Base-by-base conservation (phyloP, 1,140 invertebrate genomes). In the Antheraea pernyi region DNA sequence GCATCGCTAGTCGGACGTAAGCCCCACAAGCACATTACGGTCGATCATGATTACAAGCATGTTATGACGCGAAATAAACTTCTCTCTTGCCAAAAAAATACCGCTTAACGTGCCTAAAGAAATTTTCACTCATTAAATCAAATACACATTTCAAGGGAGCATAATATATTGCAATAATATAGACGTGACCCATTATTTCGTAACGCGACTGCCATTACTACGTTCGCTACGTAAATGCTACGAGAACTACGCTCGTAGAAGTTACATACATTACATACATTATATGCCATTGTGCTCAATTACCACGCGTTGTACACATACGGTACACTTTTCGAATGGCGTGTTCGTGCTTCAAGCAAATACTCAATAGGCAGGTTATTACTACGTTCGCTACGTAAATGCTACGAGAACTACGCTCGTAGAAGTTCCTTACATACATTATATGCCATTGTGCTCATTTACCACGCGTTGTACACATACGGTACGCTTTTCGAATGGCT, bases 261-360 rank as follows among this genome's bases (percentile, higher is more conserved):
- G 61, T 13, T 16, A 37, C 22, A 30, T 63, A n/a, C n/a, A n/a
- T n/a, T n/a, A 63, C 61, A 22, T 16, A 63, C 61, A 37, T 30
- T 63, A 37, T 11, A 63, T 63, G 8, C 37, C 61, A 63, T 63
- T 37, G 37, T 19, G 61, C 30, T 63, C 61, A n/a, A 63, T 63
- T 63, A 63, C 30, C 61, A 63, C 37, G 61, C 61, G 61, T 18
- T 16, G 30, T 53, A 53, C 16, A 53, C 46, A 53, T n/a, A n/a
- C 46, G 46, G 0, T 53, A 16, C 46, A 53, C 46, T 53, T 13
- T 53, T 53, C 4, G 46, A 53, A 53, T 16, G 46, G 46, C 16
- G 13, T 53, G 46, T 53, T 53, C 46, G 46, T 53, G 16, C 16
- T 53, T 16, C 11, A 53, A 53, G 6, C 46, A 13, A 53, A 53